Evolutionary conservation across 2,797 vertebrate species (phyloP).

Genomic region (Tragopan temminckii): DNA sequence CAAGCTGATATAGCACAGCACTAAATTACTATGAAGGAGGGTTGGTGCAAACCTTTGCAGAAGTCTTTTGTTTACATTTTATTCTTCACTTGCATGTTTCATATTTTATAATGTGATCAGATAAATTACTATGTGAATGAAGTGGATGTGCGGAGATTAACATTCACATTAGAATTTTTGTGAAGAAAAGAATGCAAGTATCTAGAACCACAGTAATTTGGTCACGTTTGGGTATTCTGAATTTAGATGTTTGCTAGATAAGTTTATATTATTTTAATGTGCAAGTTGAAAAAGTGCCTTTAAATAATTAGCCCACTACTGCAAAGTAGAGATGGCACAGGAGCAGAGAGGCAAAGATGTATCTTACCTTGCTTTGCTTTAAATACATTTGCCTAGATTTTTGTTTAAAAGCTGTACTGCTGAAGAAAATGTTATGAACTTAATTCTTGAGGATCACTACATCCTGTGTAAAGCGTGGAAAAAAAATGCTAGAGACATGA

Average conservation of each 20-base stretch:
- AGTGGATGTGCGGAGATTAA: not conserved
- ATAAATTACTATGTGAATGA: not conserved
- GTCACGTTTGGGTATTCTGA: not conserved
- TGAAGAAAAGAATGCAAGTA: not conserved
- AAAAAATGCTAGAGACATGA: not conserved
- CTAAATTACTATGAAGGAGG: not conserved
- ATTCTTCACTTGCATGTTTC: not conserved
- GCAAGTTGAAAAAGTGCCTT: not conserved
- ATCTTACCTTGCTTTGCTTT: conserved; percentile 26
- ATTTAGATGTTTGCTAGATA: not conserved
- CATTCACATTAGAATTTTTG: not conserved
- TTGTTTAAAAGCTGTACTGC: conserved; percentile 21
- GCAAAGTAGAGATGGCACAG: not conserved
- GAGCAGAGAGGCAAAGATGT: not conserved
- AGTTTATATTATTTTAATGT: not conserved
- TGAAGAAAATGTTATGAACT: conserved; percentile 19
- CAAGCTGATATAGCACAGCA: not conserved
- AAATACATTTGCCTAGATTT: conserved; percentile 13
- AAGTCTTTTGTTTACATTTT: not conserved
- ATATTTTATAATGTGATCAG: not conserved
- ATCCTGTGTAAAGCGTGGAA: not conserved
- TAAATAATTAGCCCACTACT: not conserved
- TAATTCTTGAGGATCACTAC: not conserved
- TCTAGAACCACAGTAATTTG: not conserved
- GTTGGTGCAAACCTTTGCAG: not conserved